Evolutionary conservation across 2,797 vertebrate species (phyloP).

Genomic region (Etheostoma nigrum): DNA sequence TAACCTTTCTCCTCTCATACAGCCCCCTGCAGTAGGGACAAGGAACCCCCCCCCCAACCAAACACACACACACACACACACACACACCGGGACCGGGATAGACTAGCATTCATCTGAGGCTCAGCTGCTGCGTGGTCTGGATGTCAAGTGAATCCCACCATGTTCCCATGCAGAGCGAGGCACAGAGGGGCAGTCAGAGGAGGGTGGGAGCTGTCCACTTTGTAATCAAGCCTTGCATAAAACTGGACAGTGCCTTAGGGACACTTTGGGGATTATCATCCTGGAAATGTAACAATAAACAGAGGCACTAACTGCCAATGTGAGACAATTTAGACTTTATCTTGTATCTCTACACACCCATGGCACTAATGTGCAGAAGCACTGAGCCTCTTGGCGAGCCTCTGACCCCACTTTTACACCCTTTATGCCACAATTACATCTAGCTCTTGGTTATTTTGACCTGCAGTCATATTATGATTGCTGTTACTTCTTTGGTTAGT

Average conservation of each 20-base stretch:
- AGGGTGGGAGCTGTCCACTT: slow-evolving; percentile 70
- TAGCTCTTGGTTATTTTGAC: slow-evolving; percentile 56
- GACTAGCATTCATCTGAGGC: slow-evolving; percentile 78
- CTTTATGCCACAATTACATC: slow-evolving; percentile 65
- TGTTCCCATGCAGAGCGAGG: slow-evolving; percentile 61
- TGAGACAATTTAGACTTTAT: slow-evolving; percentile 43
- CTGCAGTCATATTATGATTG: slow-evolving; percentile 52
- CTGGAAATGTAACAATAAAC: slow-evolving; percentile 39
- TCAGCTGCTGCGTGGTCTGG: slow-evolving; percentile 76
- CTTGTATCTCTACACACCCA: slow-evolving; percentile 52
- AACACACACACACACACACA: background rate
- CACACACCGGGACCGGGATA: slow-evolving; percentile 40
- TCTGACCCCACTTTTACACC: slow-evolving; percentile 65
- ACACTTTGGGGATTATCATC: slow-evolving; percentile 51
- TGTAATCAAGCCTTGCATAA: slow-evolving; percentile 77
- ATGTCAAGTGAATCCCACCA: slow-evolving; percentile 67
- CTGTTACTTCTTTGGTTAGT: slow-evolving; percentile 41
- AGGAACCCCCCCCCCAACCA: slow-evolving; percentile 59
- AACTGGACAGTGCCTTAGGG: slow-evolving; percentile 59
- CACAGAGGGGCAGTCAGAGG: slow-evolving; percentile 78
- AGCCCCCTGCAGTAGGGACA: slow-evolving; percentile 75
- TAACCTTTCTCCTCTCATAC: slow-evolving; percentile 79
- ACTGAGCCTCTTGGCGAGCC: slow-evolving; percentile 45
- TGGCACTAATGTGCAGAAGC: slow-evolving; percentile 47
- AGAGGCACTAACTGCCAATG: slow-evolving; percentile 39